Evolutionary conservation across 2,113 vertebrate species (phyloP).

Genomic region (Paramisgurnus dabryanus): DNA sequence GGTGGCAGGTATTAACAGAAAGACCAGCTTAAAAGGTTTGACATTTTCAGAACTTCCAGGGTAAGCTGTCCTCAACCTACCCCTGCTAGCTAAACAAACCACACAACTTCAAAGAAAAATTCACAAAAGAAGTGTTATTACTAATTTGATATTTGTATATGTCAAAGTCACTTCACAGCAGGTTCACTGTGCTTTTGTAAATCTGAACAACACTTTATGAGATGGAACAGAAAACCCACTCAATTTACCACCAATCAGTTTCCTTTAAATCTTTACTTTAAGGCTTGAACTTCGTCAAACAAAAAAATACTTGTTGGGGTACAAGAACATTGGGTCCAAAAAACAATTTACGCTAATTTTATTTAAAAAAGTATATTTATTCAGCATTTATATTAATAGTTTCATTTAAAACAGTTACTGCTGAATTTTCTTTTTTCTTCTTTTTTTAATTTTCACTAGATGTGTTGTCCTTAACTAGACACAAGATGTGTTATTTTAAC

Average conservation of each 20-base stretch:
- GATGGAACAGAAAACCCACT: background rate
- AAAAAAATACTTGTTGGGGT: background rate
- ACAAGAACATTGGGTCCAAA: background rate
- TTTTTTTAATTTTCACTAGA: too few species aligned
- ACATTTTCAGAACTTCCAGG: slow-evolving; percentile 23
- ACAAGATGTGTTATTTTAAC: too few species aligned
- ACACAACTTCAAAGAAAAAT: background rate
- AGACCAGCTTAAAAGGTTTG: slow-evolving; percentile 19
- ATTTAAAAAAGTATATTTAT: too few species aligned
- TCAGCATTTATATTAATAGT: too few species aligned
- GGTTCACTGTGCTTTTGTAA: background rate
- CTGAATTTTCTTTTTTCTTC: too few species aligned
- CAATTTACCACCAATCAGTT: too few species aligned
- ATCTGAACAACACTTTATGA: background rate
- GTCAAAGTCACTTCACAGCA: slow-evolving; percentile 7
- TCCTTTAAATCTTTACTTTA: background rate
- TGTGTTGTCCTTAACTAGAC: too few species aligned
- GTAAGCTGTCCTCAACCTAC: background rate
- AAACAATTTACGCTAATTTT: background rate
- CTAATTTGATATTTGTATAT: too few species aligned
- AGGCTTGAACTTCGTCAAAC: background rate
- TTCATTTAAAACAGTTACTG: too few species aligned
- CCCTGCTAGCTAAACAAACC: slow-evolving; percentile 1
- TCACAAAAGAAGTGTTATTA: background rate
- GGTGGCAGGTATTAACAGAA: background rate